A percentile compares a stretch with the other conserved stretches of the same genome.
phyloP scores from a whole-genome alignment of 2,797 vertebrate genomes.

The Clamator glandarius region DNA sequence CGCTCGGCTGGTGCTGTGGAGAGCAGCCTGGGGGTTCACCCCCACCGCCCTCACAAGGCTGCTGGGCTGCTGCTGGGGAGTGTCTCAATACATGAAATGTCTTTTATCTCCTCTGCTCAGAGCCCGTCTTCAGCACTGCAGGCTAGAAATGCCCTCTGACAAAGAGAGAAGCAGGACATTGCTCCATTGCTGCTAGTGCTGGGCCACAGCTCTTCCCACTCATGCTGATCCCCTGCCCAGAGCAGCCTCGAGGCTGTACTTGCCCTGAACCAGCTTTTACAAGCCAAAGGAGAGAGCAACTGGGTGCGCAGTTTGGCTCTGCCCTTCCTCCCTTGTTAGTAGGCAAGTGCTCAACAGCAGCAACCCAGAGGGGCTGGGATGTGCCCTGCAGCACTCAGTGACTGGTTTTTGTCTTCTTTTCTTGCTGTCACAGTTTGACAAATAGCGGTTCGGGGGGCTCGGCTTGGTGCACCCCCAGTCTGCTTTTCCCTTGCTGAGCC shows the following conservation, averaged over 20 bases:
- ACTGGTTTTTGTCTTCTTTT: neutral
- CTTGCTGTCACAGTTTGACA: neutral
- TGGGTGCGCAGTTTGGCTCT: neutral
- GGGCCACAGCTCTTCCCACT: neutral
- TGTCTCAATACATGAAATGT: neutral
- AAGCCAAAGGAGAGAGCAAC: neutral
- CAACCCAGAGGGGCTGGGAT: fast-evolving
- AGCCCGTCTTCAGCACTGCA: neutral
- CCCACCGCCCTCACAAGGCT: neutral
- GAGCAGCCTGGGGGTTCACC: neutral
- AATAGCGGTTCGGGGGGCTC: neutral
- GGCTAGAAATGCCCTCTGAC: neutral
- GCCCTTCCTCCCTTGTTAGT: neutral
- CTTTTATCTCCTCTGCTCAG: neutral
- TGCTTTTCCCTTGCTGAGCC: neutral
- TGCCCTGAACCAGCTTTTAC: fast-evolving
- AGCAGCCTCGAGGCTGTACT: neutral
- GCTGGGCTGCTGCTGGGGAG: neutral
- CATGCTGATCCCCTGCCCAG: neutral
- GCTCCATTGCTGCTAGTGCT: neutral
- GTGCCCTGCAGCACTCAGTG: fast-evolving
- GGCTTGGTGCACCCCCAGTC: neutral
- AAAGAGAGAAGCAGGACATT: neutral
- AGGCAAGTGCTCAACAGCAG: neutral
- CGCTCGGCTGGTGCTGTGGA: neutral